phyloP scores from a whole-genome alignment of 1,140 invertebrate genomes.

The Batillaria attramentaria region DNA sequence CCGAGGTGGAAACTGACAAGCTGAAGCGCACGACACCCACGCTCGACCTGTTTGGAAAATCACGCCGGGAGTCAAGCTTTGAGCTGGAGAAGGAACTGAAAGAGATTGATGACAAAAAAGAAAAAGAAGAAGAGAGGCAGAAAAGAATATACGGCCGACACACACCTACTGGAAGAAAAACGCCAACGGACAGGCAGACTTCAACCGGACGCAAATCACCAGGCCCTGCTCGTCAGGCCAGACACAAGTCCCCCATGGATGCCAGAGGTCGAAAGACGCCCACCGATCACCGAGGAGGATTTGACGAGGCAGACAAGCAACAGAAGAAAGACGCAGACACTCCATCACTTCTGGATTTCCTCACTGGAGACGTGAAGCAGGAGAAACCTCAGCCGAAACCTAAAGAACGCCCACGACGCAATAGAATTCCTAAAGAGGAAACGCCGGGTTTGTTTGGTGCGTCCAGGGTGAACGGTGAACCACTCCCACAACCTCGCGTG shows the following conservation, averaged over 20 bases:
- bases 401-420: not conserved
- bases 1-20: not conserved
- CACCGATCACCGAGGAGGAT: no score
- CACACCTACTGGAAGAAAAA: conserved; percentile 7
- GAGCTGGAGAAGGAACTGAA: conserved; percentile 31
- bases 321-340: conserved; percentile 4
- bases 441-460: not conserved
- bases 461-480: not conserved
- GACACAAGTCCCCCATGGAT: conserved; percentile 5
- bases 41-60: conserved; percentile 35
- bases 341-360: conserved; percentile 46
- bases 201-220: conserved; percentile 27
- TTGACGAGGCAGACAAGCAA: not conserved
- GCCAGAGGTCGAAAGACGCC: no score
- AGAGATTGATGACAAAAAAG: conserved; percentile 24
- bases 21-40: conserved; percentile 35
- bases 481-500: not conserved
- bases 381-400: conserved; percentile 24
- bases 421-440: conserved; percentile 10
- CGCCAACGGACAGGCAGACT: conserved; percentile 8
- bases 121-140: not conserved
- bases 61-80: not conserved
- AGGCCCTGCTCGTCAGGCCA: no score
- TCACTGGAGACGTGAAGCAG: conserved; percentile 34
- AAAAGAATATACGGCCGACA: not conserved